Evolutionary conservation across 1,140 invertebrate species (phyloP), one percentile per base, ranked within the genome.

Genomic region (Kradibia gibbosae): DNA sequence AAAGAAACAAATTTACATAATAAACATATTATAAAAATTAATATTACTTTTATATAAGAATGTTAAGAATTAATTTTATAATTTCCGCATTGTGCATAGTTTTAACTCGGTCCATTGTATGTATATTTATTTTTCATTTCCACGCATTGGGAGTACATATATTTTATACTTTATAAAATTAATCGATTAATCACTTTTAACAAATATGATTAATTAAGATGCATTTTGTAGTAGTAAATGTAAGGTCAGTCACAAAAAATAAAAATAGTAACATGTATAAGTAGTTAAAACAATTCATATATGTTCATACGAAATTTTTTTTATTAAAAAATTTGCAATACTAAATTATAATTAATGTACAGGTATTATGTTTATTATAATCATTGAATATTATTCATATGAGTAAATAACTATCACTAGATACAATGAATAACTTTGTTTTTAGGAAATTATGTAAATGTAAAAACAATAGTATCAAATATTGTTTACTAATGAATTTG

Each of bases 241-340:
- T 39, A 71, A 71, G n/a, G 42, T 71, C 70, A 67, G 34, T 67
- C 62, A 65, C 60, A 67, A 67, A 39, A 67, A 39, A 39, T 65
- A 3, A 36, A 65, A 65, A 65, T 34, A 3, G n/a, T n/a, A n/a
- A n/a, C n/a, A n/a, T n/a, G n/a, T n/a, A 57, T 10, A 3, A 65
- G 17, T 28, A 57, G 13, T 65, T 67, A n/a, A 67, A 22, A 39
- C 3, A 67, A 67, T 22, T 67, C 62, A 39, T n/a, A 53, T n/a
- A 67, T 8, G 22, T n/a, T 4, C 3, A 39, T 39, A 67, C 20
- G 8, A 62, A 36, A 45, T 22, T 42, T 8, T 3, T 78, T 67
- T 78, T 55, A 78, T 25, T 53, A 71, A 78, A 71, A 78, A 34
- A 65, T 73, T 73, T 73, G 57, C 42, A 72, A 80, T 70, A 80